Evolutionary conservation across 2,113 vertebrate species (phyloP), one percentile per base, ranked within the genome.

Genomic region (Urocitellus parryii): DNA sequence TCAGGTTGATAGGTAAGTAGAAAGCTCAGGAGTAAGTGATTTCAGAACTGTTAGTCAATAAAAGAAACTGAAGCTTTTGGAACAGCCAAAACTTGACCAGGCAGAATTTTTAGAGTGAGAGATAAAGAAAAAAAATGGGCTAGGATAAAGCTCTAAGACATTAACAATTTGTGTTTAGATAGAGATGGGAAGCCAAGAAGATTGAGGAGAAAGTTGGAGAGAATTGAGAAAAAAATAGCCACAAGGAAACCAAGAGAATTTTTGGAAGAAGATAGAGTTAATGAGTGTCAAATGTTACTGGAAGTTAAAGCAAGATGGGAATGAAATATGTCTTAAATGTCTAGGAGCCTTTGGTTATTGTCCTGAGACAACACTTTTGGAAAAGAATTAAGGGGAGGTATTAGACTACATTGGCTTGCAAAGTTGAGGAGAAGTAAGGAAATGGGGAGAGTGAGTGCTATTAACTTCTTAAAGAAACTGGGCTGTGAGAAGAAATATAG

Each of bases 31-130:
- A 76, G 22, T 48, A 88, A 56, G 70, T 89, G 37, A 83, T 34
- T 91, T 91, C 63, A 86, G 45, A 92, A 87, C 77, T 83, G 83
- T 39, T 93, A 63, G 12, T 22, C 68, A 85, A 56, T 85, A 77
- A 91, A 61, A 93, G 16, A 77, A 72, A 86, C 6, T 25, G 4
- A 87, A 89, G 65, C 25, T 70, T 72, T 72, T 34, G 13, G 34
- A 42, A 22, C 25, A 39, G 48, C 61, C 61, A 25, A 63, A 63
- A 63, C 76, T 51, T 68, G 39, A 16, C 25, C 72, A 93, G 77
- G 48, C 93, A 81, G 42, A 90, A 5, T 77, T 84, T 92, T 39
- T 45, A 94, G 73, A 91, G 34, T 32, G 29, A 95, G n/a, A 88
- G 18, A 14, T 94, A 82, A 82, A 84, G 32, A 14, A 78, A 81